Evolutionary conservation across 2,888 invertebrate genomes (phyloP), one percentile per base, ranked within the genome.

Genomic region (Lasioglossum morio): DNA sequence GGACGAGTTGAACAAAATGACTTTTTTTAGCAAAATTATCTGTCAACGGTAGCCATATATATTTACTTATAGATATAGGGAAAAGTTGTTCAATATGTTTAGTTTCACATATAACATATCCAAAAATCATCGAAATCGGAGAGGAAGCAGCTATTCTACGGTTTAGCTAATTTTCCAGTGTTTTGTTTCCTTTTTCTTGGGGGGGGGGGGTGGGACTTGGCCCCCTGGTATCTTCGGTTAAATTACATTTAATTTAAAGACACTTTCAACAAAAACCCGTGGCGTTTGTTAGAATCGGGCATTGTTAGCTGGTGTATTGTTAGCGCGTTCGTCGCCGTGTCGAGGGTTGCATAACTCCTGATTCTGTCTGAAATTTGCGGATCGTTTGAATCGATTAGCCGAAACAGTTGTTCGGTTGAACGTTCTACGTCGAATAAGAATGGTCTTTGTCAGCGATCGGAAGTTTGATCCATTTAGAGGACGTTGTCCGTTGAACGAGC

Each of bases 401-500:
- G 57, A 57, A 57, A 57, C 27, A 14, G 5, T 60, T 34, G 3
- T 10, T 30, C 66, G 8, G 40, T 43, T 43, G 27, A 7, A 27
- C n/a, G 16, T 12, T 23, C 34, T 77, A 23, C 16, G 7, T 1
- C 4, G 30, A 57, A 30, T 27, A 43, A 19, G 40, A 37, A 48
- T 23, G 30, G 12, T 8, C 30, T 43, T n/a, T 48, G 19, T 63
- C 46, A 4, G 10, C 12, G 7, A 19, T 48, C 48, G 69, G 77
- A 73, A 77, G 73, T 70, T 77, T 84, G 48, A 30, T 48, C 69
- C 46, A 2, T 48, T 74, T 57, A 53, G 23, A 70, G 77, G 60
- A 77, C 77, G 60, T 74, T 77, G 77, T 48, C 77, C 84, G 77
- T 70, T 74, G 69, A 74, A n/a, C 40, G 76, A 27, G 69, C 57